phyloP scores from a whole-genome alignment of 2,888 invertebrate genomes.

The Acanthosoma haemorrhoidale region DNA sequence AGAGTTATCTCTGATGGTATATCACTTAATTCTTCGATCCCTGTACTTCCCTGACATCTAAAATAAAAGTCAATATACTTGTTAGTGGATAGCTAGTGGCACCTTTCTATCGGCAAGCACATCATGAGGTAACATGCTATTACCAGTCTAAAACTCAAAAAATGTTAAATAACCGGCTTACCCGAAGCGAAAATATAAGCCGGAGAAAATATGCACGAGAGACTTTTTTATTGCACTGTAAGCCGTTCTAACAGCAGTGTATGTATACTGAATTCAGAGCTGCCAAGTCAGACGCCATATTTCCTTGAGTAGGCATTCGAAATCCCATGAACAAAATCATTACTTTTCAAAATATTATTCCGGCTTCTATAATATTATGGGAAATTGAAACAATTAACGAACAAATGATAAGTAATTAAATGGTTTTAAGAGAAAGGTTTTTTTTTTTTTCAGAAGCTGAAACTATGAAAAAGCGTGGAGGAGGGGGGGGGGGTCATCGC shows the following conservation, averaged over 20 bases:
- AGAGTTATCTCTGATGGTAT: neutral
- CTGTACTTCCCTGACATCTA: neutral
- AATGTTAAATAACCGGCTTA: neutral
- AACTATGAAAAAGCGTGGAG: no score
- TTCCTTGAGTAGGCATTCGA: neutral
- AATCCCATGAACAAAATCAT: no score
- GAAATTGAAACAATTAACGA: neutral
- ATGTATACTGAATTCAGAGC: constrained; percentile 2
- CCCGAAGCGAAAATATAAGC: constrained; percentile 1
- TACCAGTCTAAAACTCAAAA: no score
- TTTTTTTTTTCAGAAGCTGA: no score
- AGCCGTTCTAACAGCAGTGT: constrained; percentile 10
- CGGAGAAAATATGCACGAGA: neutral
- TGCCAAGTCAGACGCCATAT: constrained; percentile 8
- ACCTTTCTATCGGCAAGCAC: neutral
- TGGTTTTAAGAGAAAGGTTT: no score
- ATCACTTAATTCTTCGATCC: neutral
- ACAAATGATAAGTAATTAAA: no score
- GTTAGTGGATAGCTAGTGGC: neutral
- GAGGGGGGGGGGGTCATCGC: no score
- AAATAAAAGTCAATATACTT: constrained; percentile 1
- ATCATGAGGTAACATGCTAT: no score
- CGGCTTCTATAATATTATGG: neutral
- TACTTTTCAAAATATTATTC: no score
- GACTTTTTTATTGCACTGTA: neutral